A percentile compares a stretch with the other conserved stretches of the same genome.
Conservation (phyloP, 2,888 invertebrate species). For the Dorcus parallelipipedus region DNA sequence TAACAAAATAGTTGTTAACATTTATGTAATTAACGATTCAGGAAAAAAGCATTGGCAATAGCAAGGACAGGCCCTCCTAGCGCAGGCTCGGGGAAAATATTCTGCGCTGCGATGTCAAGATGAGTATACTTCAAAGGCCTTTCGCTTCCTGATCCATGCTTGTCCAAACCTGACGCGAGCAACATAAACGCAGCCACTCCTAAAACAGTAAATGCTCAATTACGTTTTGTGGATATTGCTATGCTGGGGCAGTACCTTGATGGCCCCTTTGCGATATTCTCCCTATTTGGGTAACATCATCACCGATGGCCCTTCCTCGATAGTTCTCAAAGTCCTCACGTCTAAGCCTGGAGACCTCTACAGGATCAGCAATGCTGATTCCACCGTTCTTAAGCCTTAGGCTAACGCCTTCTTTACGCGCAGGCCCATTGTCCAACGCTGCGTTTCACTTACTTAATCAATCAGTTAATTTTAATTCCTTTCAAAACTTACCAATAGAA, state of each 20-base stretch:
- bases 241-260: conserved; percentile 50
- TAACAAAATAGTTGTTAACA: too few relatives aligned
- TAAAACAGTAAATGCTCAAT: conserved; percentile 35
- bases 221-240: background rate
- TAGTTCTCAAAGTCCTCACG: conserved; percentile 70
- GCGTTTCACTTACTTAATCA: too few relatives aligned
- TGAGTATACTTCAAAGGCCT: conserved; percentile 75
- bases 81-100: conserved; percentile 63
- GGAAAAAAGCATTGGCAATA: conserved; percentile 56
- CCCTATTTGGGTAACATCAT: conserved; percentile 79
- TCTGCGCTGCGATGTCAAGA: conserved; percentile 79
- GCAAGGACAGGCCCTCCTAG: conserved; percentile 74
- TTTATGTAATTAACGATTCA: conserved; percentile 21
- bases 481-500: conserved; percentile 58
- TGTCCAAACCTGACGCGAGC: conserved; percentile 75
- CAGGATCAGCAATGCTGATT: conserved; percentile 70
- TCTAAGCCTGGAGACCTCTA: conserved; percentile 75
- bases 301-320: conserved; percentile 70
- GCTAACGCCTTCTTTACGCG: too few relatives aligned
- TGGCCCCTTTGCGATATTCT: conserved; percentile 75
- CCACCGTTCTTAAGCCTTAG: conserved; percentile 64
- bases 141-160: conserved; percentile 64
- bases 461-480: too few relatives aligned
- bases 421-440: too few relatives aligned
- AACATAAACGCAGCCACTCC: conserved; percentile 85